Base-by-base conservation (phyloP, 2,888 invertebrate genomes). In the Prosopocoilus inquinatus region DNA sequence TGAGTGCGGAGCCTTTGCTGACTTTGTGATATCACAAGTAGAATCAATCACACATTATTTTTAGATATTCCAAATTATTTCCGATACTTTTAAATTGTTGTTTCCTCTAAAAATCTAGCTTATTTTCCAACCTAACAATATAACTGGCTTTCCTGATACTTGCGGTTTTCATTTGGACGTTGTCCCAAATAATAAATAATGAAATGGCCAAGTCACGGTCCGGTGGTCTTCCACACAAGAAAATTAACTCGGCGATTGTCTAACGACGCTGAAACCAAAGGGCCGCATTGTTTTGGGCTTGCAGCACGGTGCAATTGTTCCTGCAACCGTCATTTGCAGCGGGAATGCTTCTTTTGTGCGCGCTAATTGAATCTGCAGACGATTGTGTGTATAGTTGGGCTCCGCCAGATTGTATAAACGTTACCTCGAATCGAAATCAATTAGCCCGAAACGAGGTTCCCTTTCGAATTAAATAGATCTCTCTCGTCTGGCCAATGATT, bases 281-380 rank as follows among this genome's bases (percentile, higher is more conserved):
- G 15, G 45, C 47, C 5, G 56, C 57, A 57, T 63, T 63, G 63
- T 63, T 58, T 61, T 61, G 61, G 47, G 53, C 61, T 54, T 55
- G 54, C 61, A 53, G 46, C 20, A 61, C 67, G 64, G 64, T 66
- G 70, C 69, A 70, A 72, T 74, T 72, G 73, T 74, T 73, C 70
- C 69, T 64, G 67, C 71, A 67, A 68, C 73, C 74, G 73, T 73
- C 74, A 74, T 74, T 74, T 72, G 71, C 74, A 73, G 74, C 67
- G 72, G 72, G 66, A 72, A 73, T 66, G 73, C 70, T 73, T 74
- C 75, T 74, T 74, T 75, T 75, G 75, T 75, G 72, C 71, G 67
- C 69, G 72, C 71, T 75, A 75, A 75, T 75, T 75, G 75, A 75
- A 75, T 74, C 72, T 65, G 69, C 68, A 70, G 71, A 68, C 68